Evolutionary conservation across 2,113 vertebrate genomes (phyloP).

Genomic region (Mastomys natalensis): DNA sequence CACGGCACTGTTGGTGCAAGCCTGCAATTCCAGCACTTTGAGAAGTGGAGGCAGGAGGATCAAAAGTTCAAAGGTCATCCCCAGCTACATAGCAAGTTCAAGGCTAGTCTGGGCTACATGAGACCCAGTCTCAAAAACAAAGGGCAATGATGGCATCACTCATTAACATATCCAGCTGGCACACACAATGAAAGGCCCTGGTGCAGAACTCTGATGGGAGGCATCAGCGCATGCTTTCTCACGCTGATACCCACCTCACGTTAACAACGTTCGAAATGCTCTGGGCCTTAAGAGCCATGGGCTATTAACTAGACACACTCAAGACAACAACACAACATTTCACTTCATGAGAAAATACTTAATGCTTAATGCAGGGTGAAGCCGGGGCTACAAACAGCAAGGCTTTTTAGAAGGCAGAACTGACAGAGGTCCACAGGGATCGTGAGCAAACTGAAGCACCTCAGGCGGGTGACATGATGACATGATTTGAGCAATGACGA

Average conservation of each 20-base stretch:
- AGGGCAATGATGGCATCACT: too few species aligned
- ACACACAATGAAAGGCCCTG: not conserved
- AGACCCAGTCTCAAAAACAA: not conserved
- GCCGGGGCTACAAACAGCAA: slow-evolving; percentile 69
- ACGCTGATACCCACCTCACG: slow-evolving; percentile 82
- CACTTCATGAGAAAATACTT: slow-evolving; percentile 72
- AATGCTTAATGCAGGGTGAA: slow-evolving; percentile 58
- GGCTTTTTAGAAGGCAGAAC: slow-evolving; percentile 47
- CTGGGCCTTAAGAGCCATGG: slow-evolving; percentile 69
- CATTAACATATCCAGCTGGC: not conserved
- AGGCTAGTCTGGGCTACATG: not conserved
- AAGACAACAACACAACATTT: slow-evolving; percentile 68
- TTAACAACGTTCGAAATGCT: slow-evolving; percentile 71
- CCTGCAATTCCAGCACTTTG: not conserved
- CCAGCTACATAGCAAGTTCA: not conserved
- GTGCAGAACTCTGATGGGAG: not conserved
- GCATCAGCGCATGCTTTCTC: not conserved
- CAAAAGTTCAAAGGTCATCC: not conserved
- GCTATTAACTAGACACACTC: slow-evolving; percentile 66
- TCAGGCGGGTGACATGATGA: not conserved
- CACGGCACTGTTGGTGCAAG: too few species aligned
- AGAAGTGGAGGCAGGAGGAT: not conserved
- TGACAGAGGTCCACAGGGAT: slow-evolving; percentile 37
- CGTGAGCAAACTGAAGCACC: slow-evolving; percentile 25
- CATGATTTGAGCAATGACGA: slow-evolving; percentile 9